These are phyloP conservation scores for Drosophila albomicans DNA, from an alignment of 1,140 invertebrate species.

Conservation along the genomic window DNA sequence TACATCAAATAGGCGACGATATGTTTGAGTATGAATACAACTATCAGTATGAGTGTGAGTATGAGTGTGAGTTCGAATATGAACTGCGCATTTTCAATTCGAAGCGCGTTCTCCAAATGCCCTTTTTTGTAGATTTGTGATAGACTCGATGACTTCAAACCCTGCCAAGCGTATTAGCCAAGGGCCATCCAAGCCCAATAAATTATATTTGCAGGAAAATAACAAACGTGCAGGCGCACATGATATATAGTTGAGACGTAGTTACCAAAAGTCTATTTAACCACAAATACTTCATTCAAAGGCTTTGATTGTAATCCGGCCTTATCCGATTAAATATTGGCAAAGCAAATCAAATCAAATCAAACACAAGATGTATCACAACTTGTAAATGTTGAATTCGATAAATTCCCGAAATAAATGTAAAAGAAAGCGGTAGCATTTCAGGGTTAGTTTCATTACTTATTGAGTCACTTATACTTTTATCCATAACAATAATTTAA, in stretches of 20 bases:
- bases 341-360: not conserved
- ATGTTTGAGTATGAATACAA: not conserved
- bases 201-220: conserved; percentile 13
- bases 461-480: too few species aligned
- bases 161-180: conserved; percentile 20
- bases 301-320: not conserved
- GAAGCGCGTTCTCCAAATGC: conserved; percentile 7
- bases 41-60: not conserved
- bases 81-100: conserved; percentile 53
- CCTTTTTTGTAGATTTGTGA: not conserved
- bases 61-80: not conserved
- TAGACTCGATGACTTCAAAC: conserved; percentile 23
- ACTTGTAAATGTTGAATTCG: too few species aligned
- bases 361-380: too few species aligned
- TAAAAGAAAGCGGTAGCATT: too few species aligned
- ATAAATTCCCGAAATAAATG: too few species aligned
- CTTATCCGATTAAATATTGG: not conserved
- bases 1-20: conserved; percentile 9
- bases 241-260: conserved; percentile 55
- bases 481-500: too few species aligned
- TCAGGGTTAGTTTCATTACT: too few species aligned
- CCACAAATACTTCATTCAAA: not conserved
- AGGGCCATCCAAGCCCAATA: conserved; percentile 33
- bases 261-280: conserved; percentile 30
- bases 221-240: conserved; percentile 29